Evolutionary conservation across 2,888 invertebrate genomes (phyloP), one percentile per base, ranked within the genome.

Genomic region (Lapara coniferarum): DNA sequence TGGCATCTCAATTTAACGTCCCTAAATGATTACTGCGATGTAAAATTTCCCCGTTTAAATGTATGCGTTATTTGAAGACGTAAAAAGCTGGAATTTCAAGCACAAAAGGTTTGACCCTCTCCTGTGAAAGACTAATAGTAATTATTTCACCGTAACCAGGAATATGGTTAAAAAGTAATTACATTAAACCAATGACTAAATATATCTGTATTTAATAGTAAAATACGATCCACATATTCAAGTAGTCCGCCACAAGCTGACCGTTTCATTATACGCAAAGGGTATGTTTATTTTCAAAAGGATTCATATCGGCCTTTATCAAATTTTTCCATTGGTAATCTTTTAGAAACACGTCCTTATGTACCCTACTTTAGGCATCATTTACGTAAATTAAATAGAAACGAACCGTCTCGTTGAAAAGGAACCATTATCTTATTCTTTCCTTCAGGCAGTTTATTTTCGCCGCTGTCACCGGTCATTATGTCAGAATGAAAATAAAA

Each of bases 381-480:
- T 86, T 85, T 83, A 83, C 82, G 82, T 82, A 84, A 86, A 85
- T 87, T 84, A 86, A 85, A 86, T 82, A 82, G 79, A 83, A 84
- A 80, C 82, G 82, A 84, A 82, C 80, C 80, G 75, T 82, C 76
- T 80, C 80, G 77, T 74, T 81, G 79, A 85, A 86, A 85, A 80
- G 81, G 79, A 84, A 81, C 81, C 85, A 81, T 84, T 86, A 85
- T 87, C 84, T 85, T 85, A 84, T 85, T 85, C 80, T 81, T 78
- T 81, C 81, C 84, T 82, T 77, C 78, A 82, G 85, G 85, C 87
- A 83, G 87, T 83, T 85, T 87, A 83, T 86, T 85, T 86, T 79
- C 81, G 77, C 78, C 78, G 81, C 84, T 87, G 86, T 86, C 88
- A 87, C 82, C 85, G 86, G 85, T 87, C 87, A 87, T 88, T 87